Evolutionary conservation across 2,888 invertebrate genomes (phyloP), one percentile per base, ranked within the genome.

Genomic region (Rhyacophila evoluta): DNA sequence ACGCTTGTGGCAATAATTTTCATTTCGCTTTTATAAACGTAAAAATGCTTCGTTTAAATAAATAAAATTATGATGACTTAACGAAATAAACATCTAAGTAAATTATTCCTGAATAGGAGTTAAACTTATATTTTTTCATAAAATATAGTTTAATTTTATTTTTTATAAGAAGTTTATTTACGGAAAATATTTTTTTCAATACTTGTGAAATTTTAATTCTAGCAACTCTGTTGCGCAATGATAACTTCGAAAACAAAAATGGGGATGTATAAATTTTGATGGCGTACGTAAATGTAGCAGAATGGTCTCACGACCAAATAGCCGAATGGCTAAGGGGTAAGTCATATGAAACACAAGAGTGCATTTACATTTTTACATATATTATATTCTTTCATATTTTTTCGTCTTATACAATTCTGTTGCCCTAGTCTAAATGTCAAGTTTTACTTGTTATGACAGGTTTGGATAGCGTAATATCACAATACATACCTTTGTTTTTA

Each of bases 291-390:
- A 94, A 94, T 87, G 95, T 97, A 84, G 94, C 94, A 84, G 96
- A 96, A 88, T 97, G 97, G 97, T 93, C 95, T 84, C 94, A 95
- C 78, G 95, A 96, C 85, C 95, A 96, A 91, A 96, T 97, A 84
- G 95, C 94, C 83, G 96, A 96, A 86, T 97, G 97, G 97, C 87
- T 97, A 83, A 93, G 94, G 93, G 97, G 97, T 96, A 88, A 81
- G 84, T 84, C 1, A 8, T 1, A 10, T 10, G 19, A 25, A 82
- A 83, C 39, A 38, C 79, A 72, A 81, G 41, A 6, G 39, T 8
- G 15, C 27, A 12, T 33, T 10, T 19, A 6, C n/a, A 1, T 39
- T 39, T 4, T 10, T 33, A 19, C 19, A 6, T 41, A 28, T 72
- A 10, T 72, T 33, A 37, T 33, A n/a, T 72, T 72, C 6, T 36